A percentile compares a stretch with the other conserved stretches of the same genome.
phyloP scores from a whole-genome alignment of 1,140 invertebrate genomes.

The Tetramorium simillimum region DNA sequence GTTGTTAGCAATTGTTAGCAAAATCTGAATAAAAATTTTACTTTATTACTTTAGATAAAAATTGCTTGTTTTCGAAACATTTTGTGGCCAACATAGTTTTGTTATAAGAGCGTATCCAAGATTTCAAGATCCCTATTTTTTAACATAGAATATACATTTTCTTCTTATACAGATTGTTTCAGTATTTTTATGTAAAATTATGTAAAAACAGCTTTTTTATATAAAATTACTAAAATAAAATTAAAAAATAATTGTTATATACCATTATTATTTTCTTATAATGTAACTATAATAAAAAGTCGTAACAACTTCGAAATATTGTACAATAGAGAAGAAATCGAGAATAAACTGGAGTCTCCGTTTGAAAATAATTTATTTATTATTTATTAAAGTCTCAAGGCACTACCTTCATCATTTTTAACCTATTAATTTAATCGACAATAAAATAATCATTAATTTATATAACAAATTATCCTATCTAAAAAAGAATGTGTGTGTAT shows the following conservation, averaged over 20 bases:
- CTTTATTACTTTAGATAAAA: neutral
- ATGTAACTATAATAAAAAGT: neutral
- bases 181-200: neutral
- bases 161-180: neutral
- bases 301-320: neutral
- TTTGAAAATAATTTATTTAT: slow-evolving; percentile 60
- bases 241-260: neutral
- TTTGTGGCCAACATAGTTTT: neutral
- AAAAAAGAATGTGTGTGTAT: slow-evolving; percentile 13
- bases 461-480: slow-evolving; percentile 48
- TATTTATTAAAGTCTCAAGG: slow-evolving; percentile 57
- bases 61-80: neutral
- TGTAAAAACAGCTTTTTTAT: neutral
- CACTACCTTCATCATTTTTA: slow-evolving; percentile 45
- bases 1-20: neutral
- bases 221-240: neutral
- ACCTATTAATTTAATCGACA: slow-evolving; percentile 16
- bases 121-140: neutral
- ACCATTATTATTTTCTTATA: neutral
- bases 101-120: neutral
- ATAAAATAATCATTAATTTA: slow-evolving; percentile 46
- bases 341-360: neutral
- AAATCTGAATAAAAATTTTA: neutral
- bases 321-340: slow-evolving; percentile 20
- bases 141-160: neutral